phyloP scores from a whole-genome alignment of 2,888 invertebrate genomes.

The Sepioteuthis lessoniana region DNA sequence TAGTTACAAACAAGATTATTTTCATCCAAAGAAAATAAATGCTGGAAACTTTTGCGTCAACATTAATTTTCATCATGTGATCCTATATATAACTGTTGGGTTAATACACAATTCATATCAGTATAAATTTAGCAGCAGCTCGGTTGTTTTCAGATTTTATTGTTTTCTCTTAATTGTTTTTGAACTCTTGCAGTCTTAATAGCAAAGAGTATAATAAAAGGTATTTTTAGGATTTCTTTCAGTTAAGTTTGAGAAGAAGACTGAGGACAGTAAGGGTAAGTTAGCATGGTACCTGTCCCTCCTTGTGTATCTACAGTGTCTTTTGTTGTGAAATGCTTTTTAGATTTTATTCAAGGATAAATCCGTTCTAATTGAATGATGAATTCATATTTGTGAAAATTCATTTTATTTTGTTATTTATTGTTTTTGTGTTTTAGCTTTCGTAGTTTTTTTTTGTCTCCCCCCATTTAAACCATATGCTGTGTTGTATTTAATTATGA shows the following conservation, averaged over 20 bases:
- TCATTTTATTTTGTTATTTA: neutral
- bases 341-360: neutral
- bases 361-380: neutral
- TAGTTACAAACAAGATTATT: too few species aligned
- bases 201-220: neutral
- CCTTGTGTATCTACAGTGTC: slow-evolving; percentile 25
- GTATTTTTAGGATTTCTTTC: slow-evolving; percentile 50
- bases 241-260: slow-evolving; percentile 47
- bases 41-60: too few species aligned
- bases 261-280: slow-evolving; percentile 42
- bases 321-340: slow-evolving; percentile 51
- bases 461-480: too few species aligned
- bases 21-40: too few species aligned
- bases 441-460: neutral
- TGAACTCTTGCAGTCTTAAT: neutral
- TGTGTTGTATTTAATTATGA: too few species aligned
- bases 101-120: too few species aligned
- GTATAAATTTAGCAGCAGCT: too few species aligned
- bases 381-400: neutral
- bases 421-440: neutral
- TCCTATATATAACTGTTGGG: too few species aligned
- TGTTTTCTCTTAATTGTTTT: neutral
- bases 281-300: slow-evolving; percentile 19
- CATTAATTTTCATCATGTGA: too few species aligned
- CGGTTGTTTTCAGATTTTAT: neutral